Evolutionary conservation across 2,888 invertebrate species (phyloP), one percentile per base, ranked within the genome.

Genomic region (Anodontia alba): DNA sequence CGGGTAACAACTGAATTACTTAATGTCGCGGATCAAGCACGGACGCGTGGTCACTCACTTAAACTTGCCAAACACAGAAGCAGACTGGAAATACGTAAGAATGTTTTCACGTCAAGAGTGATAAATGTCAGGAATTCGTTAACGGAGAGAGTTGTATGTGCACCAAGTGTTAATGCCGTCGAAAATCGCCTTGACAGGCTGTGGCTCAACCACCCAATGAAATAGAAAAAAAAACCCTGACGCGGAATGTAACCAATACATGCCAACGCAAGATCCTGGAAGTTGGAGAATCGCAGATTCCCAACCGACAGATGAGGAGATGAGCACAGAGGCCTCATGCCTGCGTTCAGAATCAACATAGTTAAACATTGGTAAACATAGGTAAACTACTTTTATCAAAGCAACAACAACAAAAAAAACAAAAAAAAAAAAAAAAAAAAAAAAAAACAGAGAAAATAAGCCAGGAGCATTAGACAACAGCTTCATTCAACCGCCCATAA

Each of bases 271-370:
- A n/a, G n/a, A n/a, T n/a, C n/a, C n/a, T n/a, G n/a, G n/a, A n/a
- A n/a, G 29, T 57, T 8, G 57, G 57, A 57, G 57, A 57, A 5
- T 26, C 29, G 57, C 57, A 26, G 29, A 26, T 26, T 7, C 29
- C 7, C 57, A 57, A 17, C 1, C 54, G 54, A 54, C 62, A 33
- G 62, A 62, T 33, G 62, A 62, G 33, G 62, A 62, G 62, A 31
- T 62, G 62, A 62, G 17, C 33, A 62, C 33, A 62, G 62, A 62
- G 62, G 62, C 62, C 62, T 15, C 62, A 20, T 31, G 62, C 62
- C 62, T 62, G 62, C 62, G 62, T 33, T 62, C 62, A 62, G 62
- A 62, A 62, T 62, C 62, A 33, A 62, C 62, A 62, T 62, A 33
- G 62, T 26, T 62, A 62, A 62, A 62, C 62, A 62, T 62, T 33